Evolutionary conservation across 2,797 vertebrate genomes (phyloP), one percentile per base, ranked within the genome.

Genomic region (Petrocephalus sullivani): DNA sequence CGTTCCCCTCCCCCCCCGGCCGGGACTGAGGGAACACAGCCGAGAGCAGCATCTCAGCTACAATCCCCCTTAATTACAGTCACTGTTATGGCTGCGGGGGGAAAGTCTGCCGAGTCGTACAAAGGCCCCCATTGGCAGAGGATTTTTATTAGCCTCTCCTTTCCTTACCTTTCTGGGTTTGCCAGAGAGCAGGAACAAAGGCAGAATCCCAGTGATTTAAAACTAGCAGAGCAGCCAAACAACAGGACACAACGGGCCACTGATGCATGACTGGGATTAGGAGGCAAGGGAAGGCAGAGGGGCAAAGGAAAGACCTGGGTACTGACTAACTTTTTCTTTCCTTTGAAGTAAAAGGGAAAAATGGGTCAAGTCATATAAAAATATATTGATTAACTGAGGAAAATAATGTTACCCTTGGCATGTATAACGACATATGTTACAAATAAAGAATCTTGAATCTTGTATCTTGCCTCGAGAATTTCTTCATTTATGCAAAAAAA

Each of bases 251-350:
- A 97, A 97, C 97, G 97, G 97, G 97, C 98, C 97, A 95, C 97
- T 98, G 98, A 98, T 98, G 98, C 98, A 98, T 99, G 97, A 96
- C 97, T 97, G 96, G 96, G 97, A 98, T 97, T 98, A 98, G 97
- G 97, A 97, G 97, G 97, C 97, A 98, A 98, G 96, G 95, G 96
- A 96, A 98, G 98, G 97, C 97, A 95, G 96, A 95, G 93, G 94
- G 97, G 97, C 97, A 98, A 93, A 98, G 97, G 97, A 98, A 98
- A 97, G 97, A 93, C 97, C 98, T 96, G 97, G 97, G 96, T 96
- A 96, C 96, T 96, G 96, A 98, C 97, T 97, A 98, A 99, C 97
- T 97, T 97, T 97, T 97, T 91, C 85, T 95, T 96, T 96, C 95
- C 96, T 97, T 96, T 96, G 95, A 97, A 94, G 94, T 94, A 94